A percentile compares a stretch with the other conserved stretches of the same genome.
phyloP scores from a whole-genome alignment of 2,888 invertebrate genomes.

The Tenthredo amoena region DNA sequence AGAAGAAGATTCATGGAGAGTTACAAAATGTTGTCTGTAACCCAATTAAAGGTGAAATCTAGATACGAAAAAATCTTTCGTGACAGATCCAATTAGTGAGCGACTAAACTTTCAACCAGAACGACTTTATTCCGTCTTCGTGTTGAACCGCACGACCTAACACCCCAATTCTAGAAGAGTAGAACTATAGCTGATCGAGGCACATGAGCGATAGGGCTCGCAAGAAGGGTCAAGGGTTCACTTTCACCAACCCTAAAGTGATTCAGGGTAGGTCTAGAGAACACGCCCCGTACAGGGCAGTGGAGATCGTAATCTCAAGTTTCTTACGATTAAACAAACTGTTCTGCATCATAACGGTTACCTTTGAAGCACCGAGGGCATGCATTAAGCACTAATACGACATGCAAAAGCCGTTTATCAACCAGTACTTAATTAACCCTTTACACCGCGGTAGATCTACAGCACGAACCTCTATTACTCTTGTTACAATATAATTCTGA shows the following conservation, averaged over 20 bases:
- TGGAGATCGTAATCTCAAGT: constrained; percentile 45
- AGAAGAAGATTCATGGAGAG: too few relatives aligned
- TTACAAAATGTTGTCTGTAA: too few relatives aligned
- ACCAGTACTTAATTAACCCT: constrained; percentile 21
- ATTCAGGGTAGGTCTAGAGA: constrained; percentile 25
- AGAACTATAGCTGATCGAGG: neutral
- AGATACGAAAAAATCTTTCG: neutral
- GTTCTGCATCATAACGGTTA: constrained; percentile 18
- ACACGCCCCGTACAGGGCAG: constrained; percentile 38
- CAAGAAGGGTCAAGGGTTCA: constrained; percentile 41
- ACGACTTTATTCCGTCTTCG: neutral
- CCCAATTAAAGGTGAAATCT: neutral
- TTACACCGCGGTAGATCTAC: neutral
- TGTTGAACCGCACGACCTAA: neutral
- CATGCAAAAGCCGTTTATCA: constrained; percentile 31
- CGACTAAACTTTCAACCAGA: neutral
- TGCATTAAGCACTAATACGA: constrained; percentile 29
- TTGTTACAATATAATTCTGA: neutral
- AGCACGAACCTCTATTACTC: constrained; percentile 9
- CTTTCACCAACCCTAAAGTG: constrained; percentile 46
- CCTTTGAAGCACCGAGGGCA: constrained; percentile 19
- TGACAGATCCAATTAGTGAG: neutral
- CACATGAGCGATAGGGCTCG: constrained; percentile 19
- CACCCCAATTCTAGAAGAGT: neutral
- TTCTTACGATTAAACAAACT: constrained; percentile 47